Evolutionary conservation across 2,113 vertebrate species (phyloP), one percentile per base, ranked within the genome.

Genomic region (Motacilla tschutschensis): DNA sequence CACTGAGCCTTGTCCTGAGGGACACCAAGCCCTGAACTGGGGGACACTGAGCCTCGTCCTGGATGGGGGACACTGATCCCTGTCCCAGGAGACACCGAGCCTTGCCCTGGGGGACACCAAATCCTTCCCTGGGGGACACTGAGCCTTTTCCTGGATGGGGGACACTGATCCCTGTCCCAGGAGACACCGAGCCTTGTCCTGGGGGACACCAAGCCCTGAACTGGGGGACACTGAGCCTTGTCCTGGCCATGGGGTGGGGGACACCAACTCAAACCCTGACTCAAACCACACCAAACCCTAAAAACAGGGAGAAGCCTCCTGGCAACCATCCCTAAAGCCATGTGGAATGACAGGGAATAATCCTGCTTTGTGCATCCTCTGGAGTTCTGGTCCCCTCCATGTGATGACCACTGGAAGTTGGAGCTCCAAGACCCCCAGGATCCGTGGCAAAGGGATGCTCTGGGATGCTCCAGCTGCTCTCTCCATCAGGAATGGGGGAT

Each of bases 271-370:
- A 64, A 50, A 36, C 9, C 24, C 24, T 1, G 0, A 31, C 35
- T 41, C 24, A 8, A 69, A 60, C 25, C 35, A 50, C 35, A 35
- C 2, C 2, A 2, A 47, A 44, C 20, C 8, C 72, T 20, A 43
- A 53, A 35, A 25, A 2, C 22, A 40, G 28, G 43, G 36, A 51
- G 28, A 35, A 73, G 11, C 6, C 12, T 54, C 53, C 21, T 5
- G 21, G 55, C 11, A 28, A 17, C 6, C 17, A 12, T 15, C 48
- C 40, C 54, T 17, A 26, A 43, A 55, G 16, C 53, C 13, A 0
- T 0, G 2, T n/a, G 22, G 25, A 36, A 43, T 1, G 20, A 8
- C 14, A 17, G 14, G 16, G 60, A 20, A 5, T 5, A 35, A 67
- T n/a, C 44, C 59, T 14, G 59, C 59, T 51, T 5, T 53, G 60